These are phyloP conservation scores for Limnephilus auricula DNA, from an alignment of 2,888 invertebrate species.

Conservation along the genomic window DNA sequence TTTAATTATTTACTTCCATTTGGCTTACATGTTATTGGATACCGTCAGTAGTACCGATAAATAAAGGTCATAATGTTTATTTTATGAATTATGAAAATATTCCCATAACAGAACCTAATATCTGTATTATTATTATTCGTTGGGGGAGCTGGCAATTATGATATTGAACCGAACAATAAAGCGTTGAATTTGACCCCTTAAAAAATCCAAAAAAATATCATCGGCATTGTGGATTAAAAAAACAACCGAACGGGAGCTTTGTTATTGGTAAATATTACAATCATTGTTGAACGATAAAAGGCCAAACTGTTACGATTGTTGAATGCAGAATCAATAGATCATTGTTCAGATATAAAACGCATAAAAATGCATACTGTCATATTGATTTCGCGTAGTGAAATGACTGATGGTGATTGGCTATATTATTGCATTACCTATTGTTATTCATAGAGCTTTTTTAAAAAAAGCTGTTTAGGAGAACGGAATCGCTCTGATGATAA, in stretches of 20 bases:
- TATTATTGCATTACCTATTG: conserved; percentile 8
- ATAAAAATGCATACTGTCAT: conserved; percentile 14
- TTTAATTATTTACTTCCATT: conserved; percentile 40
- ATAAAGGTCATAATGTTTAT: conserved; percentile 64
- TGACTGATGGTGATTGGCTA: conserved; percentile 39
- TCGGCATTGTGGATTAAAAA: conserved; percentile 42
- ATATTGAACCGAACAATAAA: conserved; percentile 64
- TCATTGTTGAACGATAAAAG: conserved; percentile 34
- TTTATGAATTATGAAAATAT: conserved; percentile 65
- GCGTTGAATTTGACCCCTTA: conserved; percentile 56
- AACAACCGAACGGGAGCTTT: conserved; percentile 25
- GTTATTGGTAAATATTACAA: conserved; percentile 37
- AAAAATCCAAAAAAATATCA: conserved; percentile 45
- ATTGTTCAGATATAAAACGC: conserved; percentile 17
- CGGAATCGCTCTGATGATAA: conserved; percentile 13
- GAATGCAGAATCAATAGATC: conserved; percentile 32
- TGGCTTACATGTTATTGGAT: conserved; percentile 40
- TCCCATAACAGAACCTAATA: conserved; percentile 48
- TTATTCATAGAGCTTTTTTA: conserved; percentile 4
- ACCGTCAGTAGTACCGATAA: conserved; percentile 44
- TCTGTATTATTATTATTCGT: neutral
- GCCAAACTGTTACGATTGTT: conserved; percentile 2
- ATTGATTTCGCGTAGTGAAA: conserved; percentile 28
- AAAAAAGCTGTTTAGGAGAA: neutral
- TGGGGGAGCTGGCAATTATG: conserved; percentile 62